Evolutionary conservation across 1,140 invertebrate genomes (phyloP).

Genomic region (Dendrolimus punctatus): DNA sequence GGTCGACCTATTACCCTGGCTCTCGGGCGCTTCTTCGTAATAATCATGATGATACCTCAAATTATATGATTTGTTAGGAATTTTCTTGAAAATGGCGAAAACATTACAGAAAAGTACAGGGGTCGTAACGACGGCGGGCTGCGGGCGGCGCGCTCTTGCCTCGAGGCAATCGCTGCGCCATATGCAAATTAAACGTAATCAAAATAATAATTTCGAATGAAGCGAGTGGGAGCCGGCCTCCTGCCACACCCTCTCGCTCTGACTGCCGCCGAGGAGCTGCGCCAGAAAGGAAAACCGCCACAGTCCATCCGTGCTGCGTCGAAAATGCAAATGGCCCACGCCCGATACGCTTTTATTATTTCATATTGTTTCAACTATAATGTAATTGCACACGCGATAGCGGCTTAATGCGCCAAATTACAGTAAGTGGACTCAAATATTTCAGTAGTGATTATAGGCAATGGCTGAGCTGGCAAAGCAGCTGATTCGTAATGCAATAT

Average conservation of each 20-base stretch:
- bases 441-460: slow-evolving; percentile 33
- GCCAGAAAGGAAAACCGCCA: slow-evolving; percentile 25
- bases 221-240: slow-evolving; percentile 21
- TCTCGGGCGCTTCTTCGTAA: slow-evolving; percentile 55
- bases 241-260: slow-evolving; percentile 24
- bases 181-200: slow-evolving; percentile 71
- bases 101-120: slow-evolving; percentile 69
- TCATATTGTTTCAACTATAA: slow-evolving; percentile 42
- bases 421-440: slow-evolving; percentile 38
- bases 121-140: slow-evolving; percentile 47
- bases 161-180: slow-evolving; percentile 37
- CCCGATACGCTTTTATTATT: slow-evolving; percentile 49
- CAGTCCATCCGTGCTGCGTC: slow-evolving; percentile 18
- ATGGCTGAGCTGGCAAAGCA: slow-evolving; percentile 12
- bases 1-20: slow-evolving; percentile 32
- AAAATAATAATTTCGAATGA: slow-evolving; percentile 66
- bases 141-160: slow-evolving; percentile 15
- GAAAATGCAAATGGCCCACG: slow-evolving; percentile 45
- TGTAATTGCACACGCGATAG: slow-evolving; percentile 46
- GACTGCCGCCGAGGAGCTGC: slow-evolving; percentile 5
- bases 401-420: slow-evolving; percentile 48
- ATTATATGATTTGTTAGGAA: slow-evolving; percentile 70
- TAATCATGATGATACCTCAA: slow-evolving; percentile 66
- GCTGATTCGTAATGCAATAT: slow-evolving; percentile 6
- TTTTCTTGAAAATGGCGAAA: slow-evolving; percentile 71